Conservation (phyloP, 2,888 invertebrate species). For the Synanthedon myopaeformis region DNA sequence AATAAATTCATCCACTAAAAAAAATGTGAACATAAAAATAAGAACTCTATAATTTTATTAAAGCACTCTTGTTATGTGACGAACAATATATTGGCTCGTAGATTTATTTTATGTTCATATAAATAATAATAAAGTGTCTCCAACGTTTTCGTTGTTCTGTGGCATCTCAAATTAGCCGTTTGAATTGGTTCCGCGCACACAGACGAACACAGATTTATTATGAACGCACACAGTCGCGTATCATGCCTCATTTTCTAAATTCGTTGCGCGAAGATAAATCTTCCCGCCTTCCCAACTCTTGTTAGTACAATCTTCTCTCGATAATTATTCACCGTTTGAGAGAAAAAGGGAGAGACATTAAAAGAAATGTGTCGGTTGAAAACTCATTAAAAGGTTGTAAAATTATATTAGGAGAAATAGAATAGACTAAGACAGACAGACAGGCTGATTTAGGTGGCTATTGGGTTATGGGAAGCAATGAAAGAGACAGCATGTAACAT, state of each 20-base stretch:
- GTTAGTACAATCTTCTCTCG: conserved; percentile 60
- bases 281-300: conserved; percentile 50
- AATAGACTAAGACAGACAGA: no score
- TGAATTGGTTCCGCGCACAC: conserved; percentile 41
- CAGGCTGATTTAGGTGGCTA: no score
- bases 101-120: not conserved
- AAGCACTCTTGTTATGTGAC: conserved; percentile 5
- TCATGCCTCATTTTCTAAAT: conserved; percentile 69
- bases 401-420: conserved; percentile 50
- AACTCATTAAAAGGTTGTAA: conserved; percentile 67
- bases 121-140: conserved; percentile 19
- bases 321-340: conserved; percentile 50
- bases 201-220: conserved; percentile 26
- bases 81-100: not conserved
- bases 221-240: conserved; percentile 23
- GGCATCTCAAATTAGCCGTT: conserved; percentile 56
- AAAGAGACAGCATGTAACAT: no score
- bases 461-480: no score
- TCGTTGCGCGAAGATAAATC: conserved; percentile 66
- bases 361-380: conserved; percentile 49
- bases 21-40: no score
- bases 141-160: conserved; percentile 24
- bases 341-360: conserved; percentile 43
- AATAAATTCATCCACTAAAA: no score
- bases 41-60: no score